phyloP scores from a whole-genome alignment of 2,797 vertebrate species.

The Nothura maculosa region DNA sequence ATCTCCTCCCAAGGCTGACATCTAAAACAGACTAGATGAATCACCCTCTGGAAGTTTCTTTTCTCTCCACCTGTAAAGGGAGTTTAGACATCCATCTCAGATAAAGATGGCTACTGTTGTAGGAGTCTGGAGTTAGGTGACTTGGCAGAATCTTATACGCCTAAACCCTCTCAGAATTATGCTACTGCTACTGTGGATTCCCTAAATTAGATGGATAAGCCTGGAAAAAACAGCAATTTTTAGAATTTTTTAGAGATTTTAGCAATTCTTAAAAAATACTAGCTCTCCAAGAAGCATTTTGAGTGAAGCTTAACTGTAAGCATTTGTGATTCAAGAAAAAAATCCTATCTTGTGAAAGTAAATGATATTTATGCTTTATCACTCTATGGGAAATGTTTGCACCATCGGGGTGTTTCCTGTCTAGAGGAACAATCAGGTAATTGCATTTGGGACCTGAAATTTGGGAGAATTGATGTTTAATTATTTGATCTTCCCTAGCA shows the following conservation, averaged over 20 bases:
- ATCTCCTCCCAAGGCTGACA: constrained; percentile 23
- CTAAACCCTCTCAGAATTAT: not conserved
- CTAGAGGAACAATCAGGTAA: not conserved
- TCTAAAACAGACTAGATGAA: constrained; percentile 29
- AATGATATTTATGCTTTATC: not conserved
- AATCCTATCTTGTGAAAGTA: not conserved
- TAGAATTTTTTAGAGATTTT: no score
- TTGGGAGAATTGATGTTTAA: not conserved
- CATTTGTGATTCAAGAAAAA: not conserved
- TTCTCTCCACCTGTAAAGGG: not conserved
- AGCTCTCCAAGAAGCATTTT: not conserved
- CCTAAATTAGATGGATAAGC: not conserved
- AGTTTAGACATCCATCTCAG: not conserved
- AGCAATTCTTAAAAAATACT: not conserved
- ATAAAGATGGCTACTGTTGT: not conserved
- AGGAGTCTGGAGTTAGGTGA: not conserved
- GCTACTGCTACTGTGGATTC: not conserved
- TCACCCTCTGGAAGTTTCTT: not conserved
- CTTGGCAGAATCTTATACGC: not conserved
- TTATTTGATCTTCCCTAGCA: not conserved
- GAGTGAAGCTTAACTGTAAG: not conserved
- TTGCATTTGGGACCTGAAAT: not conserved
- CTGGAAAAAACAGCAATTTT: no score
- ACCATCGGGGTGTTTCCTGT: not conserved
- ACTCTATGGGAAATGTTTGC: not conserved